Base-by-base conservation (phyloP, 2,113 vertebrate genomes). In the Corapipo altera region DNA sequence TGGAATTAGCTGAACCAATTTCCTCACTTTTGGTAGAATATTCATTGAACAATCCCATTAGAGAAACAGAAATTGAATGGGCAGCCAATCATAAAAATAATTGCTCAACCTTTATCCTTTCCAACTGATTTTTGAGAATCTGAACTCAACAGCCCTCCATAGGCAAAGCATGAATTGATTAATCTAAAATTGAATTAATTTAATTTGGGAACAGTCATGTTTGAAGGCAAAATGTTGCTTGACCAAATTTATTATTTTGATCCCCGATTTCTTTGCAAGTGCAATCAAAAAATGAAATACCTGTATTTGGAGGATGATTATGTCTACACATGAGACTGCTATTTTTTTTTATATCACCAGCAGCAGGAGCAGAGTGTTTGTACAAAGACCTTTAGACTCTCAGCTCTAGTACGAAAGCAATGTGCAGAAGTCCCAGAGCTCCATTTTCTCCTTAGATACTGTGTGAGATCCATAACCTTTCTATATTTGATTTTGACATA, bases 51-150 rank as follows among this genome's bases (percentile, higher is more conserved):
- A 96, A 95, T 85, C 93, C 79, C 79, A 77, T 94, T 96, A 95
- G 66, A 92, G 80, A 85, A 85, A 88, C 5, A 93, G 93, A 97
- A 96, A 96, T 94, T 90, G 91, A 97, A 95, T 91, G 89, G 93
- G 95, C 87, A 96, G 92, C 80, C 93, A 93, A 3, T 95, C 5
- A 41, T 92, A 91, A 95, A 96, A 96, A 96, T 95, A 96, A 96
- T 93, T 94, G 82, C 69, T 86, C 89, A 87, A 69, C 80, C 69
- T 95, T 95, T 92, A 86, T 95, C 71, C 77, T 96, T 89, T 87
- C 84, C 91, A 94, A 86, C 32, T 97, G 72, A 93, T 91, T 92
- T 97, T 93, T 96, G 49, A 75, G 57, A 59, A 83, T 51, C 84
- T 74, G 69, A 79, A 90, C 55, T 95, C 76, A 84, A 83, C 91